Base-by-base conservation (phyloP, 2,113 vertebrate genomes). In the Boulengeromyrus knoepffleri region DNA sequence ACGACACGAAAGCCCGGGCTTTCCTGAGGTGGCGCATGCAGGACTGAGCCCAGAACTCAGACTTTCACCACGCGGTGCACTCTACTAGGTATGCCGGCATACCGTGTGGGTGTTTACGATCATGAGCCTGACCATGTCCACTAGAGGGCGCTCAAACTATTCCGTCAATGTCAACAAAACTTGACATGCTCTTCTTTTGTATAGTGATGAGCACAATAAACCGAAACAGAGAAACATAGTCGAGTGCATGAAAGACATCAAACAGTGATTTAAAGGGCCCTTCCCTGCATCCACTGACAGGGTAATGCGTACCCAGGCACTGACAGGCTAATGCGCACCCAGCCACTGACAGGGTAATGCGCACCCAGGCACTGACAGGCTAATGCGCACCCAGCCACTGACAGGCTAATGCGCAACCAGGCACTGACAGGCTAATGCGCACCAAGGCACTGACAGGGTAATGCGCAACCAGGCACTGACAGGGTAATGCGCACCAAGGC, bases 211-310 rank as follows among this genome's bases (percentile, higher is more conserved):
- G 36, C 31, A 39, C 31, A 77, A 17, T 36, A 5, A 89, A 89
- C 36, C 52, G 2, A 49, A 27, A 42, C 27, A 27, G 70, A 84
- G 9, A 66, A 9, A 85, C 39, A 85, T 36, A 17, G 24, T n/a
- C 6, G 31, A 27, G 85, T n/a, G 83, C 3, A 47, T 5, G 36
- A 46, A 83, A 52, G 31, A 56, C 21, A 80, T 47, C 50, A 62
- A 24, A 58, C 31, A 47, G 3, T 15, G n/a, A 42, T 21, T 39
- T 47, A 84, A 39, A 89, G 89, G 89, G 74, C 80, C 58, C 50
- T 89, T 85, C 90, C 85, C 66, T 86, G 90, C 74, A 89, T 91
- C 17, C 62, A 88, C 56, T 89, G 90, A 74, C 66, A 89, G 10
- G 88, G 31, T 70, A 86, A 47, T 58, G 90, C 90, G 56, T 87